Evolutionary conservation across 2,797 vertebrate genomes (phyloP), one percentile per base, ranked within the genome.

Genomic region (Parambassis ranga): DNA sequence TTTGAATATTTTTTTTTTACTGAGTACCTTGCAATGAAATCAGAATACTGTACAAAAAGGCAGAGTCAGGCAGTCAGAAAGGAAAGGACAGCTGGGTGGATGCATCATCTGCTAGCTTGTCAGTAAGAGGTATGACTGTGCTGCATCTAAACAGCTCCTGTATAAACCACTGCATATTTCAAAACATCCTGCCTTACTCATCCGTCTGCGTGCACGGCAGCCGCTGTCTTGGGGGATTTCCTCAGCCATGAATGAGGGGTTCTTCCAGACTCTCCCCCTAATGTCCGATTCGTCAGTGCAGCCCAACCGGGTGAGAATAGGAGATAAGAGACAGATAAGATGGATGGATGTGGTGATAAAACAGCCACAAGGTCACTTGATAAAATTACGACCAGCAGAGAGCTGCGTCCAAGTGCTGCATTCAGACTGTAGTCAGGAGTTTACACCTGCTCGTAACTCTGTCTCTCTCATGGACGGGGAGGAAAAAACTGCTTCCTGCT

Each of bases 141-240:
- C 28, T 33, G 38, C 36, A 30, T 52, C 33, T 57, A 23, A 14
- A n/a, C 64, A 56, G 59, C 46, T 30, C 24, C 52, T 23, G 20
- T 53, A 69, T 46, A 76, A 65, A 67, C 39, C 26, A 24, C 49
- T 60, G 42, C 69, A 77, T 75, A 69, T 71, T 77, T 84, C 63
- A 78, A 35, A 75, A 59, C 32, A 22, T 38, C 35, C 44, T 13
- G 46, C 46, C 41, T 36, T 37, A 23, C 42, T 53, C 37, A 71
- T 85, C 73, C 46, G 44, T 76, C 66, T 56, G 4, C 50, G 59
- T 62, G 63, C 47, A 55, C 68, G n/a, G 61, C 41, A 55, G 33
- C 26, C 2, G 5, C 43, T 18, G 50, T 64, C 71, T 55, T 43
- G 61, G 62, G 72, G 84, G 84, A 77, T 74, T 81, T 79, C 62